These are phyloP conservation scores for Heteromurus nitidus DNA, from an alignment of 2,888 invertebrate genomes.

Conservation along the genomic window DNA sequence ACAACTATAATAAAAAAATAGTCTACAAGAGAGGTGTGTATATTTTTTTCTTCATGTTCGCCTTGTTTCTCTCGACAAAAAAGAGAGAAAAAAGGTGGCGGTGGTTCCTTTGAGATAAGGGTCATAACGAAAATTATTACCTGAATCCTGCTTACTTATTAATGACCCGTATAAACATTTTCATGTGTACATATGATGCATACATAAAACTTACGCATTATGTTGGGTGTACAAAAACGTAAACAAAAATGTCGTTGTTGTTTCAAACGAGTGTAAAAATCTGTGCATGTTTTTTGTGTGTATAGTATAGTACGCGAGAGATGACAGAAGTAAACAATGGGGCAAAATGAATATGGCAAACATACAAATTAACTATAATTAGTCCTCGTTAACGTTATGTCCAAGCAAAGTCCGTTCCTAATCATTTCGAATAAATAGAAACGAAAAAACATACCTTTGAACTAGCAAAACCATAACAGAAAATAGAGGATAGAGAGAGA, in stretches of 20 bases:
- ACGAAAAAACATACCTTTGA: not conserved
- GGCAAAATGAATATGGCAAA: slow-evolving; percentile 14
- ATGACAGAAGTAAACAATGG: slow-evolving; percentile 1
- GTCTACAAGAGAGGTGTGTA: slow-evolving; percentile 9
- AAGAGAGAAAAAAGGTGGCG: slow-evolving; percentile 36
- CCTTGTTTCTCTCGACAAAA: too few species aligned
- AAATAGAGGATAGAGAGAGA: not conserved
- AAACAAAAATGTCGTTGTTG: too few species aligned
- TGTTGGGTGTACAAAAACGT: too few species aligned
- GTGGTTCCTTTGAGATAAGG: slow-evolving; percentile 21
- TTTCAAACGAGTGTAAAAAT: not conserved
- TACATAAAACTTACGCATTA: too few species aligned
- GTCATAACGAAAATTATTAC: slow-evolving; percentile 30
- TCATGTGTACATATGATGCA: not conserved
- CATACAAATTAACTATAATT: slow-evolving; percentile 22
- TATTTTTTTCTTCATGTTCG: slow-evolving; percentile 21
- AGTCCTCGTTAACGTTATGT: slow-evolving; percentile 42
- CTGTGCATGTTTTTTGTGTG: slow-evolving; percentile 19
- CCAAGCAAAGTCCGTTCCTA: slow-evolving; percentile 58
- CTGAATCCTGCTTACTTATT: slow-evolving; percentile 37
- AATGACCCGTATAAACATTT: slow-evolving; percentile 41
- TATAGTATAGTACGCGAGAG: not conserved
- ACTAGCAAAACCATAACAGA: slow-evolving; percentile 32
- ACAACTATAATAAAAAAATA: slow-evolving; percentile 37
- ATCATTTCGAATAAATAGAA: slow-evolving; percentile 21